These are phyloP conservation scores for Adrianichthys oophorus DNA, from an alignment of 2,797 vertebrate genomes.

Conservation along the genomic window DNA sequence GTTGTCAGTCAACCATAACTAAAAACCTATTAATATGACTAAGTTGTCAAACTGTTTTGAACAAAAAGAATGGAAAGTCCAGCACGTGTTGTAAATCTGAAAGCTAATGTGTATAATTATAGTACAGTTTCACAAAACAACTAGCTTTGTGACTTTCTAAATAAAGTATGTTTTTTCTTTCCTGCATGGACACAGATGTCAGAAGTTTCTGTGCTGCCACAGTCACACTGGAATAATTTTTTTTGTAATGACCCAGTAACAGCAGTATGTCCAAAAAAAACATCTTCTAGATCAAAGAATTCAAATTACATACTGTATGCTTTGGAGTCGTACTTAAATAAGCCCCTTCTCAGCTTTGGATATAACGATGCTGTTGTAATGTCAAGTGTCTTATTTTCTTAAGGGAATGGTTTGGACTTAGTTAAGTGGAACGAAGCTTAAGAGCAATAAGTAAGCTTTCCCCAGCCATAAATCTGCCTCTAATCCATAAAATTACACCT, in stretches of 20 bases:
- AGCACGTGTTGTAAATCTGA: conserved; percentile 4
- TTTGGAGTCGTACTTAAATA: conserved; percentile 41
- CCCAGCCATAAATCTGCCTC: conserved; percentile 60
- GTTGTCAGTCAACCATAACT: conserved; percentile 14
- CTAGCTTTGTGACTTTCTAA: too few species aligned
- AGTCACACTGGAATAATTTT: not conserved
- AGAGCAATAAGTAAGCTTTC: conserved; percentile 59
- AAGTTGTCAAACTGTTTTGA: conserved; percentile 36
- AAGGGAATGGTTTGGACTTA: conserved; percentile 37
- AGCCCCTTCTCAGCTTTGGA: conserved; percentile 40
- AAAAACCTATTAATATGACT: conserved; percentile 29
- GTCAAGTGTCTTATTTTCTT: conserved; percentile 51
- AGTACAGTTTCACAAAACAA: too few species aligned
- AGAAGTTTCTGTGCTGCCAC: too few species aligned
- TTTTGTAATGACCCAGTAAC: conserved; percentile 36
- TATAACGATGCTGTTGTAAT: conserved; percentile 46
- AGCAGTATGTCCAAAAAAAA: conserved; percentile 35
- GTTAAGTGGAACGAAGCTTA: conserved; percentile 55
- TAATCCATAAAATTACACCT: conserved; percentile 87
- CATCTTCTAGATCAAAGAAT: conserved; percentile 34
- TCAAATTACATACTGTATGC: conserved; percentile 45
- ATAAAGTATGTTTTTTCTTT: too few species aligned
- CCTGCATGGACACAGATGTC: too few species aligned
- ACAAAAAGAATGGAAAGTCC: conserved; percentile 7
- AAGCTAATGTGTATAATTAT: conserved; percentile 3